Conservation (phyloP, 1,140 invertebrate species). For the Gonioctena quinquepunctata region DNA sequence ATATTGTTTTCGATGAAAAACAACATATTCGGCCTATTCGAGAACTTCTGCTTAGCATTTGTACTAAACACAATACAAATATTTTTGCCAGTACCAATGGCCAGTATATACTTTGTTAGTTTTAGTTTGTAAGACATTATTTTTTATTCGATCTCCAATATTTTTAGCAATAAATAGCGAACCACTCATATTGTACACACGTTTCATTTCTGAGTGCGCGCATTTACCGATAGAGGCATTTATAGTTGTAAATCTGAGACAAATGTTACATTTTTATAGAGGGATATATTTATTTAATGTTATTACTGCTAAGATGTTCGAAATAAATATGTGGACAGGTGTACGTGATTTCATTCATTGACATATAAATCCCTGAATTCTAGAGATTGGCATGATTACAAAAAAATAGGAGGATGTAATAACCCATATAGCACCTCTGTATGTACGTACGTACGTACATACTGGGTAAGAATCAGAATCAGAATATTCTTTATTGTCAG, state of each 20-base stretch:
- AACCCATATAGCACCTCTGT: too few species aligned
- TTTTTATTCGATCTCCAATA: slow-evolving; percentile 19
- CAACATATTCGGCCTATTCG: too few species aligned
- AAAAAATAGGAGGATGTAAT: too few species aligned
- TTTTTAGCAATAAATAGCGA: slow-evolving; percentile 9
- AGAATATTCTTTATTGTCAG: too few species aligned
- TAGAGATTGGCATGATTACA: too few species aligned
- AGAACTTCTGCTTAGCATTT: not conserved
- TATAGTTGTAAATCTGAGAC: not conserved
- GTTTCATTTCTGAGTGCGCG: not conserved
- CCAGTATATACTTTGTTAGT: slow-evolving; percentile 25
- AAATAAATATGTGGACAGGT: slow-evolving; percentile 20
- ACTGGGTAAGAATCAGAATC: too few species aligned
- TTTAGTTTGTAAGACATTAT: not conserved
- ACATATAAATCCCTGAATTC: too few species aligned
- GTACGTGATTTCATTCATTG: not conserved
- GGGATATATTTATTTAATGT: slow-evolving; percentile 22
- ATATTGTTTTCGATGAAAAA: too few species aligned
- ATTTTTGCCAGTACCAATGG: slow-evolving; percentile 27
- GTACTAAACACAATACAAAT: not conserved
- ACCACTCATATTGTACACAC: not conserved
- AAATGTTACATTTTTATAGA: slow-evolving; percentile 8
- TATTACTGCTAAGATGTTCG: slow-evolving; percentile 16
- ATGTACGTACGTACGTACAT: too few species aligned
- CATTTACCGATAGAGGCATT: not conserved